Evolutionary conservation across 2,888 invertebrate species (phyloP), one percentile per base, ranked within the genome.

Genomic region (Ochropacha duplaris): DNA sequence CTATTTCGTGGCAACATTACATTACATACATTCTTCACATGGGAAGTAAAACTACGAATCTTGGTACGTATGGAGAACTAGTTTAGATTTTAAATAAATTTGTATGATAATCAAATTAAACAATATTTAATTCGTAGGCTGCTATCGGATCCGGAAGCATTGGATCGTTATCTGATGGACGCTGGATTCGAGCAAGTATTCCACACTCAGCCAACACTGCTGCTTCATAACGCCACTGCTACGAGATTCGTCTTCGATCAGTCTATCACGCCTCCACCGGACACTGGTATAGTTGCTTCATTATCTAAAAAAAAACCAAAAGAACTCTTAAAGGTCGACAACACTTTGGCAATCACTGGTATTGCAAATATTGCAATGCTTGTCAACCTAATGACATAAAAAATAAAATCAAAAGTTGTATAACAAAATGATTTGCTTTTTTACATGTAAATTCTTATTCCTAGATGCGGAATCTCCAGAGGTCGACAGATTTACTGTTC

Each of bases 401-500:
- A n/a, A n/a, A n/a, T n/a, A n/a, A n/a, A 28, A 39, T 16, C 4
- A 39, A 3, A 39, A 16, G 16, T 1, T 51, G 22, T 24, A 54
- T 31, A n/a, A 52, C 54, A 28, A 26, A 36, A n/a, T 22, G 6
- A 44, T 0, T 52, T 24, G 6, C 34, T 50, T 28, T 14, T 54
- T 3, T 19, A 31, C 22, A 54, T 31, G 19, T 1, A 31, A 3
- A 49, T 55, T 54, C 9, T n/a, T 14, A 14, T 54, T 63, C 73
- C 84, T 93, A 72, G 96, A 96, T 70, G 93, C 96, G 39, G 95
- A 96, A 66, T 94, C 97, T 72, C 98, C 98, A 0, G 99, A 99
- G 88, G 98, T 98, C 80, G 98, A 99, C 83, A 96, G 97, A 76
- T 97, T 99, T 80, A 97, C 97, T 60, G 98, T 99, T 49, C 98